Evolutionary conservation across 2,797 vertebrate species (phyloP).

Genomic region (Poeciliopsis presidionis): DNA sequence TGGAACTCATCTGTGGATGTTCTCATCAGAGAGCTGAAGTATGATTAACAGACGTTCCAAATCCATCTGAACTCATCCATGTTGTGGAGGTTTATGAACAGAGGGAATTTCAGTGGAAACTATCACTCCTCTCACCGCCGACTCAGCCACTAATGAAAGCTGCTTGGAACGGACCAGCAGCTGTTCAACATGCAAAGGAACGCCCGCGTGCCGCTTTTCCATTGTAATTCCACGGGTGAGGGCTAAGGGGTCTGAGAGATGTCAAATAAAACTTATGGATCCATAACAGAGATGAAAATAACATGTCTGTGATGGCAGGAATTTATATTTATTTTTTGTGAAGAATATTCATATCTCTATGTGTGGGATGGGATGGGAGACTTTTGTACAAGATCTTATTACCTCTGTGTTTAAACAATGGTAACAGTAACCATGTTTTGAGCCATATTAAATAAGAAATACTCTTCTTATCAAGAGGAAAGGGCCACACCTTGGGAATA

Average conservation of each 20-base stretch:
- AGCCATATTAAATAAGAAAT: conserved; percentile 71
- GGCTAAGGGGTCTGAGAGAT: too few species aligned
- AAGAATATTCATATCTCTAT: conserved; percentile 27
- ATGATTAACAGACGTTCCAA: conserved; percentile 28
- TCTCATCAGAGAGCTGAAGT: conserved; percentile 12
- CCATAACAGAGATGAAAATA: conserved; percentile 14
- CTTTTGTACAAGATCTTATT: conserved; percentile 74
- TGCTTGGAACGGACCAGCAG: conserved; percentile 51
- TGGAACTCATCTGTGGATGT: neutral
- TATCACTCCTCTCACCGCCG: conserved; percentile 38
- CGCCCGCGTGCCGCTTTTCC: too few species aligned
- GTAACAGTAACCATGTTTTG: conserved; percentile 54
- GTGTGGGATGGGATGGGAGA: conserved; percentile 5
- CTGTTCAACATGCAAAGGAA: neutral
- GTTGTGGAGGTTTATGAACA: neutral
- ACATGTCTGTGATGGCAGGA: conserved; percentile 59
- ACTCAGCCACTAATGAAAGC: conserved; percentile 3
- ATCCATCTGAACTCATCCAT: conserved; percentile 6
- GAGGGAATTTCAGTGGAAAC: neutral
- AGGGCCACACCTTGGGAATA: conserved; percentile 58
- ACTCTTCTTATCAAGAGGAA: conserved; percentile 50
- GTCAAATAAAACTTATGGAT: conserved; percentile 39
- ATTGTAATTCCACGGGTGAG: too few species aligned
- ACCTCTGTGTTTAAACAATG: conserved; percentile 69
- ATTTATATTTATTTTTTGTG: conserved; percentile 61